Conservation (phyloP, 2,113 vertebrate species). For the Chloebia gouldiae region DNA sequence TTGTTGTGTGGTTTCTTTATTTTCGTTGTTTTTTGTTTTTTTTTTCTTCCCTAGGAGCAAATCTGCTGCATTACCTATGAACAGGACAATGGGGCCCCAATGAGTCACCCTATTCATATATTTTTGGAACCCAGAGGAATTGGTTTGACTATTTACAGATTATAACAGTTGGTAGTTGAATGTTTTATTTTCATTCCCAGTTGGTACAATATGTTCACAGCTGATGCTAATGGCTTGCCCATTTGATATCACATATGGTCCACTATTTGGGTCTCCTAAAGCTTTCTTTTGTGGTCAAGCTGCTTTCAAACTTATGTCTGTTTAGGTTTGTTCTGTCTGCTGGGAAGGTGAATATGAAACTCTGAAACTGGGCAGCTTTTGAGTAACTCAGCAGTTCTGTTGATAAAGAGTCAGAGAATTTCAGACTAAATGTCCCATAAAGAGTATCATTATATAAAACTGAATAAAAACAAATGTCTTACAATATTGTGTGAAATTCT, state of each 20-base stretch:
- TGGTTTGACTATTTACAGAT: constrained; percentile 74
- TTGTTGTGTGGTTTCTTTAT: too few species aligned
- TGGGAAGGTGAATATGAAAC: constrained; percentile 19
- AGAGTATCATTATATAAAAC: constrained; percentile 32
- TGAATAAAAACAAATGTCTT: constrained; percentile 27
- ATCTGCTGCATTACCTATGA: constrained; percentile 58
- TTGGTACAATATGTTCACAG: constrained; percentile 81
- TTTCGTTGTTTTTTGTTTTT: too few species aligned
- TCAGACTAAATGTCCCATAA: constrained; percentile 46
- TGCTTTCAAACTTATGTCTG: constrained; percentile 55
- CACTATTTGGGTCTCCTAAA: constrained; percentile 68
- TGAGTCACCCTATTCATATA: constrained; percentile 63
- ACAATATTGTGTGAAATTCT: neutral
- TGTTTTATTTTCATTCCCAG: constrained; percentile 80
- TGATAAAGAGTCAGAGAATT: constrained; percentile 44
- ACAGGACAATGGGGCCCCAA: constrained; percentile 30
- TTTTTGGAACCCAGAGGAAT: constrained; percentile 72
- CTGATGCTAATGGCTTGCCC: constrained; percentile 78
- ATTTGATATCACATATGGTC: constrained; percentile 82
- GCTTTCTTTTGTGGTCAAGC: constrained; percentile 71
- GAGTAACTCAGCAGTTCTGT: constrained; percentile 32
- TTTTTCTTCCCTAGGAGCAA: neutral
- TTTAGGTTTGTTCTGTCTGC: constrained; percentile 59
- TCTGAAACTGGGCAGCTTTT: constrained; percentile 33
- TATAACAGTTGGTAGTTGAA: constrained; percentile 79